These are phyloP conservation scores for Hecatera dysodea DNA, from an alignment of 2,888 invertebrate species.

Conservation along the genomic window DNA sequence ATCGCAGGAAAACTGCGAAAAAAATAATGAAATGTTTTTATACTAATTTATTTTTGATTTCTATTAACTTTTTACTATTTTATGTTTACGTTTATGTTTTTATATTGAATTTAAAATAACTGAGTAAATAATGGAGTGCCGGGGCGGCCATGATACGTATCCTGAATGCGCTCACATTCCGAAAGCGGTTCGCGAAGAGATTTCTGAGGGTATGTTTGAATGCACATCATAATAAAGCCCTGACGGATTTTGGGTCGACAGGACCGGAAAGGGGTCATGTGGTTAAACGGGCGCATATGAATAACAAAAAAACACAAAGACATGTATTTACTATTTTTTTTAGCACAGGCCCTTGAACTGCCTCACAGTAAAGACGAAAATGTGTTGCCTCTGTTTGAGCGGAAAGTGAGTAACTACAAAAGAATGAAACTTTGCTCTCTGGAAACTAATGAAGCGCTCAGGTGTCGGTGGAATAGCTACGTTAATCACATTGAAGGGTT, in stretches of 20 bases:
- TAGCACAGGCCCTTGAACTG: conserved; percentile 7
- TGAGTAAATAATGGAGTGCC: conserved; percentile 2
- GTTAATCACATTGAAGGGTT: not conserved
- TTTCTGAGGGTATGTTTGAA: conserved; percentile 15
- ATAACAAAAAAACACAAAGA: too few relatives aligned
- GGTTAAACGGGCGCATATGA: too few relatives aligned
- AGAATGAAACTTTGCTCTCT: conserved; percentile 18
- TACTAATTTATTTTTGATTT: conserved; percentile 3
- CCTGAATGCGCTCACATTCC: conserved; percentile 17
- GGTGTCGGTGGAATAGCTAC: conserved; percentile 26
- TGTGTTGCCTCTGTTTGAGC: conserved; percentile 35
- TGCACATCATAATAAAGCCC: not conserved
- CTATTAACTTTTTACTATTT: not conserved
- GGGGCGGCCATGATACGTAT: not conserved
- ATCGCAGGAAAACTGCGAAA: not conserved
- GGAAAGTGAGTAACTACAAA: conserved; percentile 9
- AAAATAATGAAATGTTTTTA: conserved; percentile 2
- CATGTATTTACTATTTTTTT: not conserved
- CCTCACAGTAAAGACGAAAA: not conserved
- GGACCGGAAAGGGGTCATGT: too few relatives aligned
- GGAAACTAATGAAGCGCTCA: conserved; percentile 19
- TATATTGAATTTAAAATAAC: not conserved
- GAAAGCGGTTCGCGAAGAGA: not conserved
- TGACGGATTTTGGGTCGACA: too few relatives aligned
- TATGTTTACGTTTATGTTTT: conserved; percentile 8